Percentiles rank a stretch among this genome's conserved stretches.
phyloP scores from a whole-genome alignment of 2,888 invertebrate species.

The Drosophila differens region DNA sequence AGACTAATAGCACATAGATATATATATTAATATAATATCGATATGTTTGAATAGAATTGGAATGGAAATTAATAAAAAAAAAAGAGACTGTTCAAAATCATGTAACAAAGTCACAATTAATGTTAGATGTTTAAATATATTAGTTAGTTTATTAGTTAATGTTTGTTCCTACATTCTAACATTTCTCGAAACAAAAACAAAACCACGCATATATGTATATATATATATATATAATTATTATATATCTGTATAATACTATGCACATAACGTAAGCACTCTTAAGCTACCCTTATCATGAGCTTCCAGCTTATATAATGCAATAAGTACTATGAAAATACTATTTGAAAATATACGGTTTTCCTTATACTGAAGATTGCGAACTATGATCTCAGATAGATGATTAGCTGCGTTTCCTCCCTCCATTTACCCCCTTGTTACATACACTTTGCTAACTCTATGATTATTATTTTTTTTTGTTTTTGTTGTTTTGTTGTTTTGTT shows the following conservation, averaged over 20 bases:
- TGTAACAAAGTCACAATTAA: too few species aligned
- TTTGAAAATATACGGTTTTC: background rate
- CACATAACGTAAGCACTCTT: background rate
- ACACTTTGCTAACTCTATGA: constrained; percentile 3
- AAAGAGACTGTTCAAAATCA: background rate
- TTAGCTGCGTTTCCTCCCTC: background rate
- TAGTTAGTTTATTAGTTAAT: too few species aligned
- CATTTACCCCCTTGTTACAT: background rate
- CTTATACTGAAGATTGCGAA: background rate
- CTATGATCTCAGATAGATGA: constrained; percentile 1
- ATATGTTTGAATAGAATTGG: background rate
- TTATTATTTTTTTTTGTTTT: background rate
- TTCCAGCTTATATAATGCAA: background rate
- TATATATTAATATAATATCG: background rate
- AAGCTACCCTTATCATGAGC: background rate
- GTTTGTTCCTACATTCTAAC: too few species aligned
- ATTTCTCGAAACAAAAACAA: too few species aligned
- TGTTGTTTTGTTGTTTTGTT: constrained; percentile 2
- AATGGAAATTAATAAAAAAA: background rate
- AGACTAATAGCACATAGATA: background rate
- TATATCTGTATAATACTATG: background rate
- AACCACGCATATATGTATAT: too few species aligned
- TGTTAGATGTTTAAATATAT: background rate
- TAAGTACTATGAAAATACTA: background rate
- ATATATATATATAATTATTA: background rate